Base-by-base conservation (phyloP, 1,140 invertebrate genomes). In the Lordiphosa collinella region DNA sequence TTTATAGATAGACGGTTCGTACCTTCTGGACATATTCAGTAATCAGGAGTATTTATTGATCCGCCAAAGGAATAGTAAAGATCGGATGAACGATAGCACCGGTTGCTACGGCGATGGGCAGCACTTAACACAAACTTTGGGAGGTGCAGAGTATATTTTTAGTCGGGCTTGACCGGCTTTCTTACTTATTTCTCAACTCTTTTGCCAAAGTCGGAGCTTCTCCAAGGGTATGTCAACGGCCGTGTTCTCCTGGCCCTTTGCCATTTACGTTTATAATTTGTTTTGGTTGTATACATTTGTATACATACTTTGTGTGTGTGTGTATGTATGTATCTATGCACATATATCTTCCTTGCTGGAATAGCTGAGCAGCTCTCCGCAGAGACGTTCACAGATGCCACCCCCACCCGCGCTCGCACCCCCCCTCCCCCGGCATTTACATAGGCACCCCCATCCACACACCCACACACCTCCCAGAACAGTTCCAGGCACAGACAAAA, bases 201-300 rank as follows among this genome's bases (percentile, higher is more conserved):
- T n/a, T 12, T 25, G 40, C 18, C 22, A 44, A 29, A 8, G 25
- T 5, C 22, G 25, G 3, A 10, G 6, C 9, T 44, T 12, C 6
- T 13, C 1, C 11, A 44, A 44, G 11, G 35, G n/a, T n/a, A 40
- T 14, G 38, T 32, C 25, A 9, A 52, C 29, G 43, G 22, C 43
- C 29, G 12, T 29, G 10, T 38, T 53, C 37, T 44, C 22, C 16
- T 25, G 22, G 18, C 22, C 4, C 22, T 50, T 40, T 37, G 40
- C 4, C 38, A 43, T 51, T 37, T 37, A 32, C 25, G 41, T 48
- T 35, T 56, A 49, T 49, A 56, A 56, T 56, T 56, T 56, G 36
- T 40, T 44, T 47, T 55, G 31, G 34, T 10, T 55, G 10, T 14
- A 25, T 40, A 52, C 40, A 62, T 55, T 25, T 35, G 12, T 51